Evolutionary conservation across 1,140 invertebrate genomes (phyloP).

Genomic region (Chironomus striatipennis): DNA sequence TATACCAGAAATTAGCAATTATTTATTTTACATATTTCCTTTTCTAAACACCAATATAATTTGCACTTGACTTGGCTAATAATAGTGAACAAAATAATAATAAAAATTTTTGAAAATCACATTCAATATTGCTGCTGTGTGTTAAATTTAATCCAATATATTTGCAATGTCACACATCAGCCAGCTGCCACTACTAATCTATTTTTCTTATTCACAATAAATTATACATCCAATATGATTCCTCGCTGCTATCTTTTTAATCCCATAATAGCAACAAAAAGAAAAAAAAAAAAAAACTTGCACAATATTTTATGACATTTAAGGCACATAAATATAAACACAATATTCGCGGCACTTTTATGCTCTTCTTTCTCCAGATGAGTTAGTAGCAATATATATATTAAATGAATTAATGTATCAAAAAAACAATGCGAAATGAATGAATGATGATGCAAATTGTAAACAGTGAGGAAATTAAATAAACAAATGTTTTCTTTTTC

Average conservation of each 20-base stretch:
- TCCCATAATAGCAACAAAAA: no score
- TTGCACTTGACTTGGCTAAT: no score
- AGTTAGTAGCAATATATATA: no score
- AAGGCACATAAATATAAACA: no score
- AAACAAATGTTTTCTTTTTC: not conserved
- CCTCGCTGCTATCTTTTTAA: no score
- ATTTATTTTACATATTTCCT: not conserved
- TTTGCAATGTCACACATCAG: conserved; percentile 1
- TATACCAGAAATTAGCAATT: not conserved
- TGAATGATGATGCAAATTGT: conserved; percentile 19
- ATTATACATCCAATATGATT: not conserved
- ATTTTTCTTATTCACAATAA: not conserved
- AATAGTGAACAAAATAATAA: no score
- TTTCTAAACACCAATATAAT: not conserved
- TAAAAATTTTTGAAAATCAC: not conserved
- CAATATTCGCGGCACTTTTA: no score
- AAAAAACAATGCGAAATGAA: not conserved
- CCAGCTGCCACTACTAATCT: not conserved
- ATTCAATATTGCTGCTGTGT: not conserved
- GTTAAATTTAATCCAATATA: conserved; percentile 20
- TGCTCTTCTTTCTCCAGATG: no score
- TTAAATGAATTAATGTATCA: conserved; percentile 8
- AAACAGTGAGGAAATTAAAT: conserved; percentile 7
- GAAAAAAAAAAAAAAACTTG: no score
- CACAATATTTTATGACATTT: no score